A percentile compares a stretch with the other conserved stretches of the same genome.
phyloP scores from a whole-genome alignment of 2,888 invertebrate genomes.

The Chrysomela aeneicollis region DNA sequence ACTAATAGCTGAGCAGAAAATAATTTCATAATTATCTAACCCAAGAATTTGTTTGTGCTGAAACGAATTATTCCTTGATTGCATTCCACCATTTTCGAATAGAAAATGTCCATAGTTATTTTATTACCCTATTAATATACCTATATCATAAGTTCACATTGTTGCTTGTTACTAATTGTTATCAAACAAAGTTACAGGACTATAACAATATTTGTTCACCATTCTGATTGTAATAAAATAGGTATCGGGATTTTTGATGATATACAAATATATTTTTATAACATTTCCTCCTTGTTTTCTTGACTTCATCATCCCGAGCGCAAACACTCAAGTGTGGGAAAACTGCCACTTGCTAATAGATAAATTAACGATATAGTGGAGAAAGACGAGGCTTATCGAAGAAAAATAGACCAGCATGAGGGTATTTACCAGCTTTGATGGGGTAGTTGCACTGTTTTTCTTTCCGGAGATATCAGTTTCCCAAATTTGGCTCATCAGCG shows the following conservation, averaged over 20 bases:
- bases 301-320: constrained; percentile 37
- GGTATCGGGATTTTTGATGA: constrained; percentile 32
- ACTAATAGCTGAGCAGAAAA: too few relatives aligned
- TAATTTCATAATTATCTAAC: too few relatives aligned
- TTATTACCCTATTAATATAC: too few relatives aligned
- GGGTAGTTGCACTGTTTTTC: neutral
- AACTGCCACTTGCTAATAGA: constrained; percentile 40
- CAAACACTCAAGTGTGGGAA: constrained; percentile 37
- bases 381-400: neutral
- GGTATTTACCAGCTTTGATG: neutral
- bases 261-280: constrained; percentile 49
- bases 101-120: too few relatives aligned
- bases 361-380: constrained; percentile 17
- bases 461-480: neutral
- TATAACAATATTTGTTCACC: constrained; percentile 26
- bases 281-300: constrained; percentile 41
- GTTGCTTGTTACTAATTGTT: neutral
- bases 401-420: too few relatives aligned
- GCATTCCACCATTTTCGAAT: too few relatives aligned
- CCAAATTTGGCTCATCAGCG: neutral
- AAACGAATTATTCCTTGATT: too few relatives aligned
- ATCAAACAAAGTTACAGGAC: constrained; percentile 14
- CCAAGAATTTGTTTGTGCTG: too few relatives aligned
- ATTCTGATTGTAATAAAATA: constrained; percentile 23
- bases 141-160: neutral